phyloP scores from a whole-genome alignment of 2,113 vertebrate species.

The Sebastes schlegelii region DNA sequence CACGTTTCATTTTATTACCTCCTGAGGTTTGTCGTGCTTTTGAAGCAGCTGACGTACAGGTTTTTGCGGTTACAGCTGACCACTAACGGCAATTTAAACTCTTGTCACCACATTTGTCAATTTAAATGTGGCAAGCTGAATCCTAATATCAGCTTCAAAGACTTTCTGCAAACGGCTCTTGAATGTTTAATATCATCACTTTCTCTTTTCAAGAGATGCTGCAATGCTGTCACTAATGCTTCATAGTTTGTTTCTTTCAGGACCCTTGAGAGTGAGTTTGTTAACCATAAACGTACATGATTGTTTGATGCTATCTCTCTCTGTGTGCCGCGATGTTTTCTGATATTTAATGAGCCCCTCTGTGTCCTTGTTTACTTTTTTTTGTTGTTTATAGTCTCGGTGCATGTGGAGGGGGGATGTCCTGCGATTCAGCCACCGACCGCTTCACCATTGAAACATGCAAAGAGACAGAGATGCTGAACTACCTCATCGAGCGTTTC shows the following conservation, averaged over 20 bases:
- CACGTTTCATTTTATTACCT: background rate
- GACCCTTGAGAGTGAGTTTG: slow-evolving; percentile 42
- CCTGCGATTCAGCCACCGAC: slow-evolving; percentile 91
- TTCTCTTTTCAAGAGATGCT: slow-evolving; percentile 26
- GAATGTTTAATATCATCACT: background rate
- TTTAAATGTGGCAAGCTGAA: slow-evolving; percentile 11
- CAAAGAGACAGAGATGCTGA: slow-evolving; percentile 99
- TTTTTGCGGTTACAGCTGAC: slow-evolving; percentile 46
- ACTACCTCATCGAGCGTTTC: slow-evolving; percentile 99
- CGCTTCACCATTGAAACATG: slow-evolving; percentile 97
- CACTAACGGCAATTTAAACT: slow-evolving; percentile 66
- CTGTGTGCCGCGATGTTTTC: background rate
- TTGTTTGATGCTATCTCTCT: slow-evolving; percentile 6
- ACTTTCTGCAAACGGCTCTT: slow-evolving; percentile 13
- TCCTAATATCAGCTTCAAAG: slow-evolving; percentile 16
- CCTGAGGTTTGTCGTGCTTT: slow-evolving; percentile 55
- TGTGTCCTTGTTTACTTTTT: slow-evolving; percentile 32
- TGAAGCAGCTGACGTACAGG: slow-evolving; percentile 48
- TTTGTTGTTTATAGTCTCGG: slow-evolving; percentile 74
- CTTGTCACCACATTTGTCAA: background rate
- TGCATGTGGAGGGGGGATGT: slow-evolving; percentile 86
- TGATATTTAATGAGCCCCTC: slow-evolving; percentile 12
- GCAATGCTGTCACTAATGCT: slow-evolving; percentile 49
- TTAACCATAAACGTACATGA: slow-evolving; percentile 15
- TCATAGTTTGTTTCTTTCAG: slow-evolving; percentile 63